Evolutionary conservation across 2,797 vertebrate genomes (phyloP).

Genomic region (Heliangelus exortis): DNA sequence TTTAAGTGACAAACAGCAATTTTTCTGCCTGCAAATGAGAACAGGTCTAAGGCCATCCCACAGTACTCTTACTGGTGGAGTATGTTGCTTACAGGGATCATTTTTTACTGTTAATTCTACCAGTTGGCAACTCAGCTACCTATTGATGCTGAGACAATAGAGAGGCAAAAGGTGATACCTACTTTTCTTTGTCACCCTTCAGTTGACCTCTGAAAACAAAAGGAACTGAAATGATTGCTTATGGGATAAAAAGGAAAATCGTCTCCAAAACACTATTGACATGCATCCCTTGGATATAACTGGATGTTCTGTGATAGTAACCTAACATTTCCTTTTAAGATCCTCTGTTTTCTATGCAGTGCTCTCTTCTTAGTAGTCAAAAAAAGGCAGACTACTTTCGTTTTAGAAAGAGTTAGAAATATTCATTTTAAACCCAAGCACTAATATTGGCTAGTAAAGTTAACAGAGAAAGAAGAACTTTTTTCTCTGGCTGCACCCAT

Average conservation of each 20-base stretch:
- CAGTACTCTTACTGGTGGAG: background rate
- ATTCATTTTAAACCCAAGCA: background rate
- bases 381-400: background rate
- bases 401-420: background rate
- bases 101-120: background rate
- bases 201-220: background rate
- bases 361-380: background rate
- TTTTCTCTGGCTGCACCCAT: background rate
- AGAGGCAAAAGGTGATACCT: background rate
- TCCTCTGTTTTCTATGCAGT: background rate
- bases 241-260: background rate
- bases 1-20: background rate
- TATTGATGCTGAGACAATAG: background rate
- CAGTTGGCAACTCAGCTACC: background rate
- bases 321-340: background rate
- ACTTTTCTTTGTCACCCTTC: accelerated
- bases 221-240: background rate
- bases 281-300: background rate
- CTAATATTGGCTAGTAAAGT: background rate
- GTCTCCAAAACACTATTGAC: background rate
- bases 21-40: background rate
- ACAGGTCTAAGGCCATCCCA: background rate
- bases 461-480: background rate
- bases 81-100: background rate
- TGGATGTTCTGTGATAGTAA: background rate